Base-by-base conservation (phyloP, 2,888 invertebrate genomes). In the Torymus texanus region DNA sequence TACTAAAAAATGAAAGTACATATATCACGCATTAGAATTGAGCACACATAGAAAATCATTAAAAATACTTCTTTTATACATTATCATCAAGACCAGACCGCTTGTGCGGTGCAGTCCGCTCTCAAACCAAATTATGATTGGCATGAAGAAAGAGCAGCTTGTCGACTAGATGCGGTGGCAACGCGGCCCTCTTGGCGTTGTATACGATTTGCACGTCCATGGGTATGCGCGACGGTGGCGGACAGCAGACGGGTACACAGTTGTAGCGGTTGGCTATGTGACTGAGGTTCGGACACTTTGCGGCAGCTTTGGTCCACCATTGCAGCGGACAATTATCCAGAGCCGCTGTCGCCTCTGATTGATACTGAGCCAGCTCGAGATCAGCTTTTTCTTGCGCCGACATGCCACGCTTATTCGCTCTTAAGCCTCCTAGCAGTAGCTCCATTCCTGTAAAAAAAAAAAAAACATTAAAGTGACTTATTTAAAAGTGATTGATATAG, bases 251-350 rank as follows among this genome's bases (percentile, higher is more conserved):
- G 12, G 91, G 91, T 0, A 91, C 89, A 78, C 91, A 91, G 82
- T 90, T 90, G 80, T 91, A 91, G 70, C 88, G 89, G 53, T 88
- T 87, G 21, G 91, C 91, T 21, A 91, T 79, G 63, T 86, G 88
- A 2, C 90, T 88, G 18, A 91, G 85, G 82, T 90, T 89, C 13
- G 91, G 91, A 82, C 91, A 91, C 82, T 91, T 91, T 2, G 88
- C 88, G 0, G 88, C 85, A 2, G 86, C 87, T 80, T 88, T 87
- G 0, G 87, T 84, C 91, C 91, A 91, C 91, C 91, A 91, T 66
- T 90, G 88, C n/a, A 91, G 83, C 1, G 92, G 91, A 82, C 91
- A 91, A 72, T 88, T 89, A 83, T 91, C 91, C 0, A 92, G 85
- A 10, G 90, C 85, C 16, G 91, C 91, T 2, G 90, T 89, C 0